Percentiles rank a stretch among this genome's conserved stretches.
Conservation (phyloP, 2,888 invertebrate species). For the Noctua fimbriata region DNA sequence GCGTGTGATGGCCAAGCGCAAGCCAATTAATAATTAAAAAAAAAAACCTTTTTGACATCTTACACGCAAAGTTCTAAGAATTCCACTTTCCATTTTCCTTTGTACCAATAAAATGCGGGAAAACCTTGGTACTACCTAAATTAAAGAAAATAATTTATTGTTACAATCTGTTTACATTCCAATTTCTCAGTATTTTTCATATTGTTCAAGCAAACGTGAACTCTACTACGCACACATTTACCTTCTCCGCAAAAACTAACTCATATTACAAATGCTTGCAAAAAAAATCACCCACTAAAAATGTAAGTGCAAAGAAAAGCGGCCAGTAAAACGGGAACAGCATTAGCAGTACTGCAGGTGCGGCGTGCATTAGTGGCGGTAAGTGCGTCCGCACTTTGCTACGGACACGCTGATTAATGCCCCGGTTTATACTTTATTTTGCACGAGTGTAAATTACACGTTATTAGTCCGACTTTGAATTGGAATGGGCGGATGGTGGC, state of each 20-base stretch:
- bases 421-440: constrained; percentile 63
- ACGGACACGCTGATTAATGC: constrained; percentile 73
- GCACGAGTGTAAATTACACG: constrained; percentile 60
- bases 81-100: neutral
- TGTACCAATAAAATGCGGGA: neutral
- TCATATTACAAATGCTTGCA: constrained; percentile 36
- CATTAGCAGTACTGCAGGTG: constrained; percentile 72
- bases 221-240: neutral
- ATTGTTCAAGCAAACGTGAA: neutral
- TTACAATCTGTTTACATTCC: neutral
- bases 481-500: constrained; percentile 5
- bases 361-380: constrained; percentile 72
- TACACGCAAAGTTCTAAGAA: neutral
- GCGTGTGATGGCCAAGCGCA: too few species aligned
- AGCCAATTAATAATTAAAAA: too few species aligned
- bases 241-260: constrained; percentile 11
- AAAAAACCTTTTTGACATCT: neutral
- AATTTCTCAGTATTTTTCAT: constrained; percentile 2
- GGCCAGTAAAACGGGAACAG: constrained; percentile 54
- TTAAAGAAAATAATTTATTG: neutral
- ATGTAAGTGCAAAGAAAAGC: constrained; percentile 56
- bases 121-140: neutral
- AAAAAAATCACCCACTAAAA: constrained; percentile 49
- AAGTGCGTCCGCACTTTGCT: constrained; percentile 72
- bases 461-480: constrained; percentile 35